A percentile compares a stretch with the other conserved stretches of the same genome.
phyloP scores from a whole-genome alignment of 1,140 invertebrate genomes.

The Drosophila serrata region DNA sequence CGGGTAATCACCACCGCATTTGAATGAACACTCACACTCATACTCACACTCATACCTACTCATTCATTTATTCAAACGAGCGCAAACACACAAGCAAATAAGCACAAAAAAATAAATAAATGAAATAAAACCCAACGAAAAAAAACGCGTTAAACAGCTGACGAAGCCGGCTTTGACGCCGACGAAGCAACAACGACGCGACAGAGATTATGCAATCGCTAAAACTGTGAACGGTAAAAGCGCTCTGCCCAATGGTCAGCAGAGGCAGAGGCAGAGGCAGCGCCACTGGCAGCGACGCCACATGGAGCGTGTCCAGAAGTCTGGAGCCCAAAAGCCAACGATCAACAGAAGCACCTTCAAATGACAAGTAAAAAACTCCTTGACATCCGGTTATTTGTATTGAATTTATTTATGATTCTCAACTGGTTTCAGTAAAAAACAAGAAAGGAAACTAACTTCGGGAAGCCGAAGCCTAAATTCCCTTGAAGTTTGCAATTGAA shows the following conservation, averaged over 20 bases:
- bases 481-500: too few relatives aligned
- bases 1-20: constrained; percentile 35
- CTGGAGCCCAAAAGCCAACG: constrained; percentile 18
- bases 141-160: constrained; percentile 48
- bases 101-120: constrained; percentile 33
- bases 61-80: constrained; percentile 34
- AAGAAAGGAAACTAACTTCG: too few relatives aligned
- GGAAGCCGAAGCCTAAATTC: too few relatives aligned
- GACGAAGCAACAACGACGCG: neutral
- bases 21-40: constrained; percentile 42
- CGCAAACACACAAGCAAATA: constrained; percentile 4
- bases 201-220: constrained; percentile 63
- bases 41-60: constrained; percentile 32
- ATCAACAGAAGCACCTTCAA: constrained; percentile 9
- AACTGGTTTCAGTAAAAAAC: neutral
- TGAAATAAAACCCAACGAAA: constrained; percentile 8
- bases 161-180: constrained; percentile 19
- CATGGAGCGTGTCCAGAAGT: constrained; percentile 65
- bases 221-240: constrained; percentile 67
- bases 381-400: neutral
- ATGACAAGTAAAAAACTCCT: neutral
- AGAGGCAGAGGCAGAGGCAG: constrained; percentile 12
- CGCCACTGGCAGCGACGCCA: neutral
- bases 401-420: neutral
- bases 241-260: constrained; percentile 52